phyloP scores from a whole-genome alignment of 2,797 vertebrate species.

The Mormyrops boulengeri region DNA sequence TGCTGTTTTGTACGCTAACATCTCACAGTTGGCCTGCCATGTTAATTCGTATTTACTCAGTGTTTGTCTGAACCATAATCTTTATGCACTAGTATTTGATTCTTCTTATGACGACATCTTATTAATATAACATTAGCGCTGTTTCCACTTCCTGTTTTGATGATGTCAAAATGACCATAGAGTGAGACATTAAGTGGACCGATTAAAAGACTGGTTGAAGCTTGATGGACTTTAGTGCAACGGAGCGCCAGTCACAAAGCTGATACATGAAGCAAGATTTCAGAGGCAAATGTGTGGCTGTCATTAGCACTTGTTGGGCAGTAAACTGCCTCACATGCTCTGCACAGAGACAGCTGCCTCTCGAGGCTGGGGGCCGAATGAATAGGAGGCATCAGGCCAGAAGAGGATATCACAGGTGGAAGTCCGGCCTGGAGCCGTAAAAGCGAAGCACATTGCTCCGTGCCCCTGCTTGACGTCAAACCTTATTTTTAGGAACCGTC shows the following conservation, averaged over 20 bases:
- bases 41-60: not conserved
- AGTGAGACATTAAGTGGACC: not conserved
- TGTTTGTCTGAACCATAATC: not conserved
- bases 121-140: not conserved
- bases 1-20: not conserved
- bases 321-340: conserved; percentile 24
- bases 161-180: not conserved
- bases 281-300: conserved; percentile 19
- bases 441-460: not conserved
- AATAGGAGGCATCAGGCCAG: not conserved
- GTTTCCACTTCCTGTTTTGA: not conserved
- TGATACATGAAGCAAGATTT: not conserved
- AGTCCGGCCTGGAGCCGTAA: not conserved
- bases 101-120: not conserved
- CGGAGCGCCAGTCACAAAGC: not conserved
- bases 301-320: conserved; percentile 20
- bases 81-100: not conserved
- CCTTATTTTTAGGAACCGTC: conserved; percentile 18
- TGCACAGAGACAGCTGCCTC: conserved; percentile 26
- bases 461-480: not conserved
- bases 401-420: conserved; percentile 16
- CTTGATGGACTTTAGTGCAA: not conserved
- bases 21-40: not conserved
- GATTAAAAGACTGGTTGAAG: not conserved
- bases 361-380: conserved; percentile 14